These are phyloP conservation scores for Papilio polytes DNA, from an alignment of 1,140 invertebrate genomes.

Conservation along the genomic window DNA sequence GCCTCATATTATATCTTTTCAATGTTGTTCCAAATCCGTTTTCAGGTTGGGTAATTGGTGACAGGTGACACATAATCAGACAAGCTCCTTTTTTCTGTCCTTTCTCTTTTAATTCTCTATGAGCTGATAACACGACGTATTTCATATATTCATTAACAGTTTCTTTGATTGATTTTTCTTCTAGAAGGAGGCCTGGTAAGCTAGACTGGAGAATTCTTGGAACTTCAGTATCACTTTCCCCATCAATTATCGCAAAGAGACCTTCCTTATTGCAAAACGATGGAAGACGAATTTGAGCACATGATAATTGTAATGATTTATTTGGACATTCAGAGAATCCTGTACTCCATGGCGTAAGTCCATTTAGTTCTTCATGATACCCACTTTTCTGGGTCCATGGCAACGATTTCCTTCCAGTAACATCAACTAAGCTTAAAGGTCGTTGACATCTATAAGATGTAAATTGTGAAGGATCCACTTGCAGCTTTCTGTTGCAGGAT, in stretches of 20 bases:
- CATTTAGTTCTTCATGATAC: constrained; percentile 83
- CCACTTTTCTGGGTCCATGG: constrained; percentile 86
- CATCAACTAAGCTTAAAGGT: constrained; percentile 92
- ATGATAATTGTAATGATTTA: constrained; percentile 87
- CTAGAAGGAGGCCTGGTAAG: constrained; percentile 89
- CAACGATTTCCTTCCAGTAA: constrained; percentile 90
- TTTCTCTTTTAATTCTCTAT: constrained; percentile 89
- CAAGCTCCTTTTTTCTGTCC: constrained; percentile 89
- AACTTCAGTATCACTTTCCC: constrained; percentile 88
- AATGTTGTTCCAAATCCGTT: constrained; percentile 76
- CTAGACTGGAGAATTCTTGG: constrained; percentile 88
- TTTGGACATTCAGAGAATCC: constrained; percentile 94
- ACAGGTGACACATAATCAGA: constrained; percentile 89
- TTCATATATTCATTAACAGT: constrained; percentile 92
- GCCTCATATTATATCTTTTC: constrained; percentile 86
- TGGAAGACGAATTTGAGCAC: constrained; percentile 90
- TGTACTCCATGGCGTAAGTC: constrained; percentile 89
- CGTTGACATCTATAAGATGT: constrained; percentile 90
- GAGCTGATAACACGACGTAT: constrained; percentile 91
- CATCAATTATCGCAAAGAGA: constrained; percentile 92
- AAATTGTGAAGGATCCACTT: constrained; percentile 92
- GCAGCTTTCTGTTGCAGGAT: constrained; percentile 91
- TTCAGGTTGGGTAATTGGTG: constrained; percentile 81
- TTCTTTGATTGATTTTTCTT: constrained; percentile 92
- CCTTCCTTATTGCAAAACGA: constrained; percentile 91